These are phyloP conservation scores for Drosophila quinaria DNA, from an alignment of 2,888 invertebrate genomes.

Conservation along the genomic window DNA sequence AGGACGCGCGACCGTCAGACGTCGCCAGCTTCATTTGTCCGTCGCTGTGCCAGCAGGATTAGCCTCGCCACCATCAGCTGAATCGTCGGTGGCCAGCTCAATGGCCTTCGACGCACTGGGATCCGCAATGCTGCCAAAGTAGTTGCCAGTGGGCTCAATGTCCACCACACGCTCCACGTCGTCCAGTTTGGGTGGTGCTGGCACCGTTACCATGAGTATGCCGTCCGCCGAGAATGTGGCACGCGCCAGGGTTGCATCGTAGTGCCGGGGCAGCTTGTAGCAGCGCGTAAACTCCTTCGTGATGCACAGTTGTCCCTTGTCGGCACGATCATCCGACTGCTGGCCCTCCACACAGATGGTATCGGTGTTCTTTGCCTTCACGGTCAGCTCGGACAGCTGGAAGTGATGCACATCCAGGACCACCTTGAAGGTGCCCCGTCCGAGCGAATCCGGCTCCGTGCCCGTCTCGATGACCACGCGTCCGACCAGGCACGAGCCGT, in stretches of 20 bases:
- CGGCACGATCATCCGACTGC: constrained; percentile 77
- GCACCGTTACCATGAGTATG: constrained; percentile 83
- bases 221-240: constrained; percentile 83
- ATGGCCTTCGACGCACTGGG: constrained; percentile 71
- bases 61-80: constrained; percentile 60
- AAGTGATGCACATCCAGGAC: constrained; percentile 84
- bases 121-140: constrained; percentile 78
- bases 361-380: constrained; percentile 83
- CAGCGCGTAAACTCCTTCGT: constrained; percentile 82
- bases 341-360: constrained; percentile 82
- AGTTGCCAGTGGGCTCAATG: constrained; percentile 79
- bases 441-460: constrained; percentile 73
- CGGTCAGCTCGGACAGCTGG: constrained; percentile 77
- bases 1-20: constrained; percentile 73
- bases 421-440: constrained; percentile 83
- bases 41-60: constrained; percentile 71
- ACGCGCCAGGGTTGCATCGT: constrained; percentile 81
- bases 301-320: constrained; percentile 77
- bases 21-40: constrained; percentile 77
- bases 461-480: constrained; percentile 81
- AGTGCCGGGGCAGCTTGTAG: constrained; percentile 83
- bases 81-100: constrained; percentile 49
- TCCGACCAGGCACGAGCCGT: constrained; percentile 81
- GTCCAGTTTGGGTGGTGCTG: constrained; percentile 82
- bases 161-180: constrained; percentile 82